Evolutionary conservation across 2,113 vertebrate species (phyloP).

Genomic region (Tretioscincus oriximinensis): DNA sequence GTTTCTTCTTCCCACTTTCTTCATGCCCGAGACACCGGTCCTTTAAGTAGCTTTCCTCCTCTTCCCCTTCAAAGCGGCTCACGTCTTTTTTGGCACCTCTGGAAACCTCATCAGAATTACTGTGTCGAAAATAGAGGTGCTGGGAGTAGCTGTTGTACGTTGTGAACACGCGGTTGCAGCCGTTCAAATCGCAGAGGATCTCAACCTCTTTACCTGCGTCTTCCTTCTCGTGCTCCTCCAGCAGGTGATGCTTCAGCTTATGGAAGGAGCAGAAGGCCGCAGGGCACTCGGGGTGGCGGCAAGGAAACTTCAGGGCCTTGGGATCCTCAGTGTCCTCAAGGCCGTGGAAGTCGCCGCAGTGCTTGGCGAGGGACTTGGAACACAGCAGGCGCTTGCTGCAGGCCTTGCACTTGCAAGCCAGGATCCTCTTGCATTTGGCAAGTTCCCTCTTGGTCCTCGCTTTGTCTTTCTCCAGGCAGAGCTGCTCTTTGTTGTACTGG

Average conservation of each 20-base stretch:
- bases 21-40: constrained; percentile 47
- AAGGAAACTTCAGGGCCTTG: constrained; percentile 80
- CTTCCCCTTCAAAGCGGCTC: constrained; percentile 57
- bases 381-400: constrained; percentile 82
- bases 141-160: constrained; percentile 84
- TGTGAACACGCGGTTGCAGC: constrained; percentile 84
- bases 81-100: constrained; percentile 69
- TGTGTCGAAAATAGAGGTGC: constrained; percentile 85
- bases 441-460: constrained; percentile 81
- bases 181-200: constrained; percentile 86
- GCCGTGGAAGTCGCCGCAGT: constrained; percentile 79
- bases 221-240: constrained; percentile 73
- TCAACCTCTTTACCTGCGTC: constrained; percentile 78
- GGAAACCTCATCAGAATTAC: constrained; percentile 79
- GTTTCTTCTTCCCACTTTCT: constrained; percentile 65
- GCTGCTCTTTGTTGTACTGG: constrained; percentile 89
- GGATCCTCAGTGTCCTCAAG: constrained; percentile 72
- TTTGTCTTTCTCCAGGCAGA: constrained; percentile 88
- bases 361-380: constrained; percentile 77
- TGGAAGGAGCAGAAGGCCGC: constrained; percentile 88
- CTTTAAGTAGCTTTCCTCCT: constrained; percentile 44
- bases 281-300: constrained; percentile 84
- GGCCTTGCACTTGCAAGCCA: constrained; percentile 82
- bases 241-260: constrained; percentile 85
- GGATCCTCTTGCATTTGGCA: constrained; percentile 81